phyloP scores from a whole-genome alignment of 2,797 vertebrate genomes.

The Nyctibius grandis region DNA sequence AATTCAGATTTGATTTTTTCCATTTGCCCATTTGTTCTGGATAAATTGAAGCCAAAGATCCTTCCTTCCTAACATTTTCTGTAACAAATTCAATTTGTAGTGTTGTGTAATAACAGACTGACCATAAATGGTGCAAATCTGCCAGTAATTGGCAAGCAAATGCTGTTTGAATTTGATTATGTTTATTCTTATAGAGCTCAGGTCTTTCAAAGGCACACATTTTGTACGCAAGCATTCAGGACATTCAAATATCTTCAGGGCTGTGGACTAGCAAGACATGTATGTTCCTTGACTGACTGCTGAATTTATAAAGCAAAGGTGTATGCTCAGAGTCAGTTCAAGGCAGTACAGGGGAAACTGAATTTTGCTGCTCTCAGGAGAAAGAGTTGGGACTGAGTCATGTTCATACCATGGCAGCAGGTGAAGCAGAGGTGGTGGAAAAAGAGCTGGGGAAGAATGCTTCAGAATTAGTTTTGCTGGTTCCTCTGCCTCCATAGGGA shows the following conservation, averaged over 20 bases:
- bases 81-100: conserved; percentile 63
- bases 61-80: conserved; percentile 48
- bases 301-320: neutral
- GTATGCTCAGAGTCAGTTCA: neutral
- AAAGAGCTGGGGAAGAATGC: neutral
- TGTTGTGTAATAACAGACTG: neutral
- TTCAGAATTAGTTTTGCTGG: neutral
- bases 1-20: conserved; percentile 38
- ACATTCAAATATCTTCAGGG: neutral
- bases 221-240: neutral
- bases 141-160: conserved; percentile 50
- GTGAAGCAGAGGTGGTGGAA: neutral
- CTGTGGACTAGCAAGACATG: neutral
- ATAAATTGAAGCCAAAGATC: conserved; percentile 46
- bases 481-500: neutral
- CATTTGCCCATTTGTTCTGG: conserved; percentile 51
- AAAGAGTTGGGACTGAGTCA: neutral
- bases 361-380: neutral
- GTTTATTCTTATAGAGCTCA: neutral
- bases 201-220: neutral
- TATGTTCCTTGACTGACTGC: neutral
- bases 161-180: conserved; percentile 45
- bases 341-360: neutral
- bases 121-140: conserved; percentile 52
- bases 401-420: neutral